These are phyloP conservation scores for Galerucella nymphaeae DNA, from an alignment of 2,888 invertebrate genomes.

Conservation along the genomic window DNA sequence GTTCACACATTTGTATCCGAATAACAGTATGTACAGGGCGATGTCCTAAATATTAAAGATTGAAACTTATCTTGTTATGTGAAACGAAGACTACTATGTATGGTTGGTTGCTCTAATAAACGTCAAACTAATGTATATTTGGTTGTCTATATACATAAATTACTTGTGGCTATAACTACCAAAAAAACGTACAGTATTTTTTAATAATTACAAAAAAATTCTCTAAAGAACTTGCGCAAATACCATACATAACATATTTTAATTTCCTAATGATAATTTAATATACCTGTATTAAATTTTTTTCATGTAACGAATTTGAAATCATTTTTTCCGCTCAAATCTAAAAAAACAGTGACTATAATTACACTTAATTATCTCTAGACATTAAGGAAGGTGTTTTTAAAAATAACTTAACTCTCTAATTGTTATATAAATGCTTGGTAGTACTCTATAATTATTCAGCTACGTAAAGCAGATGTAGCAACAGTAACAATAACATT, in stretches of 20 bases:
- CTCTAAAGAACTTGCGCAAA: background rate
- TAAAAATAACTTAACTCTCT: slow-evolving; percentile 51
- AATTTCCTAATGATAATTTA: slow-evolving; percentile 49
- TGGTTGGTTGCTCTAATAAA: too few relatives aligned
- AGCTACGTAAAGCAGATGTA: slow-evolving; percentile 40
- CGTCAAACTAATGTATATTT: too few relatives aligned
- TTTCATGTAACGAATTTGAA: slow-evolving; percentile 37
- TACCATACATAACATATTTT: slow-evolving; percentile 13
- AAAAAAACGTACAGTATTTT: too few relatives aligned
- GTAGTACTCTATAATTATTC: slow-evolving; percentile 38
- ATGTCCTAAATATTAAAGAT: background rate
- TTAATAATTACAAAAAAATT: too few relatives aligned
- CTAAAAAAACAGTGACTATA: slow-evolving; percentile 38
- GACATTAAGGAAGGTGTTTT: slow-evolving; percentile 51
- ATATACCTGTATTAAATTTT: slow-evolving; percentile 46
- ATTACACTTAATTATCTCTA: slow-evolving; percentile 49
- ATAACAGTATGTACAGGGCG: slow-evolving; percentile 1
- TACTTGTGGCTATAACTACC: too few relatives aligned
- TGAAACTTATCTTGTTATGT: too few relatives aligned
- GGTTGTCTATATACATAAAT: too few relatives aligned
- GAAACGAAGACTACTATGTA: too few relatives aligned
- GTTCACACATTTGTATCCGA: slow-evolving; percentile 30
- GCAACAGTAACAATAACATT: slow-evolving; percentile 20
- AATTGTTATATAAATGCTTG: slow-evolving; percentile 48
- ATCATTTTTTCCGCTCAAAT: slow-evolving; percentile 49